Conservation (phyloP, 2,888 invertebrate species). For the Agonopterix subpropinquella region DNA sequence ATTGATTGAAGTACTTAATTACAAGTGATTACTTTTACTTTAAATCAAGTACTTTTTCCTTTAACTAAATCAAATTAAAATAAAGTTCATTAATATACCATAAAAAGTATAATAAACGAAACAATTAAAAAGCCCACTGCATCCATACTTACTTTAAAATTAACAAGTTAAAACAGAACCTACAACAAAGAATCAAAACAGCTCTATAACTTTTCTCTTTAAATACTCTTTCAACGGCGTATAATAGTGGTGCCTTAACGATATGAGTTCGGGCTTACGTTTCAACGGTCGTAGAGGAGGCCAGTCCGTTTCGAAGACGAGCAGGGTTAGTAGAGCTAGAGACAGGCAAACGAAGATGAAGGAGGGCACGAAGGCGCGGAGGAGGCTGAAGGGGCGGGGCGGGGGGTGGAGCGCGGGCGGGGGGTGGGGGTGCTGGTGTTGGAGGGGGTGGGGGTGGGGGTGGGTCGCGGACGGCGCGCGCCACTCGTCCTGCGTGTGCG, state of each 20-base stretch:
- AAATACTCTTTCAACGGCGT: conserved; percentile 88
- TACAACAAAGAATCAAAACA: conserved; percentile 72
- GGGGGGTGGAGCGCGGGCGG: conserved; percentile 34
- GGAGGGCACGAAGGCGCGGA: conserved; percentile 86
- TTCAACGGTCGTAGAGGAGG: conserved; percentile 80
- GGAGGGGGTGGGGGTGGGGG: conserved; percentile 60
- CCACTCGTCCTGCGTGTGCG: conserved; percentile 16
- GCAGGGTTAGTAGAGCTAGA: conserved; percentile 79
- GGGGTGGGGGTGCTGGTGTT: conserved; percentile 45
- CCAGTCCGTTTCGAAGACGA: conserved; percentile 88
- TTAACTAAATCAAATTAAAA: too few species aligned
- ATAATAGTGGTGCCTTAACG: conserved; percentile 87
- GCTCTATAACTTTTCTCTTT: conserved; percentile 76
- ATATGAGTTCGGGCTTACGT: conserved; percentile 85
- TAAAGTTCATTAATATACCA: too few species aligned
- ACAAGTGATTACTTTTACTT: too few species aligned
- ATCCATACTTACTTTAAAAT: too few species aligned
- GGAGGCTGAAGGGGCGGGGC: conserved; percentile 72
- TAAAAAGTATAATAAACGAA: too few species aligned
- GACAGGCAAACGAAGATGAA: conserved; percentile 83
- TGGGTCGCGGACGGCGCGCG: conserved; percentile 47
- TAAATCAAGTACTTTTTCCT: too few species aligned
- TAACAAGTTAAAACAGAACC: neutral
- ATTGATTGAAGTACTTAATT: too few species aligned
- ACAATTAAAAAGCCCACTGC: too few species aligned